Conservation (phyloP, 2,888 invertebrate genomes). For the Diabrotica balteata region DNA sequence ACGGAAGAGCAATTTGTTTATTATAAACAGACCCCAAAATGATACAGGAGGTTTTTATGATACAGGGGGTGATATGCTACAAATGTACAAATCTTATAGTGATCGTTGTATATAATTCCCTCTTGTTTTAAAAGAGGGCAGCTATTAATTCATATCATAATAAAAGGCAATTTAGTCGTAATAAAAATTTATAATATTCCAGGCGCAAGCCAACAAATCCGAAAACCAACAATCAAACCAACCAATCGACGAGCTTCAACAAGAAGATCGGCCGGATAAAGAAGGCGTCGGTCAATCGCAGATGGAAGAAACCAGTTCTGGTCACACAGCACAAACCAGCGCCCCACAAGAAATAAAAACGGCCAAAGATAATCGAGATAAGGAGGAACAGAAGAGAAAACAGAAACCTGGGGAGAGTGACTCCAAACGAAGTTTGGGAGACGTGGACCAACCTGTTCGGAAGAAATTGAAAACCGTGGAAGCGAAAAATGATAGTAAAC, state of each 20-base stretch:
- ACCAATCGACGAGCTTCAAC: constrained; percentile 63
- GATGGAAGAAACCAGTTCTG: constrained; percentile 73
- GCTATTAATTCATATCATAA: too few species aligned
- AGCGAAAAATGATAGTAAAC: constrained; percentile 60
- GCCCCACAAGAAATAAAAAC: constrained; percentile 51
- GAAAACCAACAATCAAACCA: constrained; percentile 52
- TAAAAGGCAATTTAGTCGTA: too few species aligned
- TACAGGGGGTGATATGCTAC: too few species aligned
- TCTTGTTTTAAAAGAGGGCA: too few species aligned
- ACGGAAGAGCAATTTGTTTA: too few species aligned
- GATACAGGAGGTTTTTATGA: too few species aligned
- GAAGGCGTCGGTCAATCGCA: constrained; percentile 79
- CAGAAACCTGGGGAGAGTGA: constrained; percentile 80
- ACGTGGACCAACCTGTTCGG: constrained; percentile 68
- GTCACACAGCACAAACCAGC: constrained; percentile 66
- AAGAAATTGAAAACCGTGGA: constrained; percentile 69
- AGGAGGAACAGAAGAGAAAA: constrained; percentile 64
- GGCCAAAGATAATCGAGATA: constrained; percentile 46
- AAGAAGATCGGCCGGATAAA: constrained; percentile 69
- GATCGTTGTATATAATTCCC: too few species aligned
- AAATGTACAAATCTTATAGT: too few species aligned
- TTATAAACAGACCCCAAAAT: too few species aligned
- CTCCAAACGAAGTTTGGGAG: constrained; percentile 72
- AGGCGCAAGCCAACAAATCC: constrained; percentile 61
- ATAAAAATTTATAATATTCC: too few species aligned